Evolutionary conservation across 2,888 invertebrate species (phyloP).

Genomic region (Embidobia sp.): DNA sequence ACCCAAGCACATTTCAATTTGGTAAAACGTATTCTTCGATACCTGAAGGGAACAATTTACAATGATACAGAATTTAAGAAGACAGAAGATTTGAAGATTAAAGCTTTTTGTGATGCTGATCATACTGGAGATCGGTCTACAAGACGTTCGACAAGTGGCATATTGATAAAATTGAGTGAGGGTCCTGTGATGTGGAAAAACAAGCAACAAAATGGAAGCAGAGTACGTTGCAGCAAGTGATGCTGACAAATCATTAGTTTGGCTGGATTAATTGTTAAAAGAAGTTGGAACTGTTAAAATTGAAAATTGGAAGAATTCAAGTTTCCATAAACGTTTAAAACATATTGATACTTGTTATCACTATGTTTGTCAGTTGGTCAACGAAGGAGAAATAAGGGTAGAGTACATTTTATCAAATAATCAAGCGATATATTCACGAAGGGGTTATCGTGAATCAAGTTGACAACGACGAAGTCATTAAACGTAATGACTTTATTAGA

Average conservation of each 20-base stretch:
- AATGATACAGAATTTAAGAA: background rate
- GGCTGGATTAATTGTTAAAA: constrained; percentile 34
- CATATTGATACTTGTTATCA: constrained; percentile 43
- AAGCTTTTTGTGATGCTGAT: constrained; percentile 57
- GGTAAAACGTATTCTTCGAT: constrained; percentile 34
- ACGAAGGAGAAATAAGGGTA: background rate
- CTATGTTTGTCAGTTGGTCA: constrained; percentile 34
- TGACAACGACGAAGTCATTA: too few species aligned
- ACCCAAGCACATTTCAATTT: constrained; percentile 46
- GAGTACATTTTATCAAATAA: background rate
- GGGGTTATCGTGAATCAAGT: too few species aligned
- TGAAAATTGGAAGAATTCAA: background rate
- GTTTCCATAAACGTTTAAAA: constrained; percentile 6
- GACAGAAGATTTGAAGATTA: background rate
- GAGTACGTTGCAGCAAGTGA: constrained; percentile 51
- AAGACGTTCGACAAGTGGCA: constrained; percentile 54
- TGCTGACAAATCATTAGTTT: constrained; percentile 34
- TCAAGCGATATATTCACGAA: background rate
- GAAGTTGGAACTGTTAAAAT: constrained; percentile 4
- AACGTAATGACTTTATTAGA: too few species aligned
- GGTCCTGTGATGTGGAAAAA: constrained; percentile 59
- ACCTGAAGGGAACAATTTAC: background rate
- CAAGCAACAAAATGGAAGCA: constrained; percentile 46
- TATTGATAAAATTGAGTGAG: constrained; percentile 36
- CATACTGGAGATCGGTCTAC: constrained; percentile 53